Evolutionary conservation across 2,888 invertebrate genomes (phyloP).

Genomic region (Acrobasis suavella): DNA sequence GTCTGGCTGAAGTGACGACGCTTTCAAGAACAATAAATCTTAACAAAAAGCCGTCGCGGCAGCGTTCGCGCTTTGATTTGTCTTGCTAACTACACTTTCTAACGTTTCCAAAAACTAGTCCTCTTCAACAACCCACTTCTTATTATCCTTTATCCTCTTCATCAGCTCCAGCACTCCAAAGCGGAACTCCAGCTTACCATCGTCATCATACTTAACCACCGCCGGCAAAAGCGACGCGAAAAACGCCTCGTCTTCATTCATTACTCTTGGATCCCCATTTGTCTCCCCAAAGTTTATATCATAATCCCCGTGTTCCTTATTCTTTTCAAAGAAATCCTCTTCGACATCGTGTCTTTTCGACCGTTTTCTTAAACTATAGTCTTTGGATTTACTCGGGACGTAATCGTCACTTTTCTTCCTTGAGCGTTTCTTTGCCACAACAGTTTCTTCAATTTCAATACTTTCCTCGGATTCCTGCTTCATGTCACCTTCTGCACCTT

Average conservation of each 20-base stretch:
- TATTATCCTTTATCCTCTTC: conserved; percentile 64
- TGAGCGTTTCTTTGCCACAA: conserved; percentile 20
- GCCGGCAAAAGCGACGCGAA: conserved; percentile 72
- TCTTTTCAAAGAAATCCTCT: conserved; percentile 24
- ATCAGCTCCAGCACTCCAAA: conserved; percentile 68
- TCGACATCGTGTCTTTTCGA: conserved; percentile 36
- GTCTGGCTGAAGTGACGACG: no score
- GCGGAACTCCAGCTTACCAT: conserved; percentile 69
- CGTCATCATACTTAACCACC: conserved; percentile 67
- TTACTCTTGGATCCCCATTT: conserved; percentile 62
- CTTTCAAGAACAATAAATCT: no score
- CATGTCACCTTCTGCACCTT: conserved; percentile 34
- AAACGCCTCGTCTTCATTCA: conserved; percentile 78
- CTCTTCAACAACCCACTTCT: conserved; percentile 41
- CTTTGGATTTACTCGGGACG: background rate
- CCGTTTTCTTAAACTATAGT: conserved; percentile 37
- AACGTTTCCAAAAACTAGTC: background rate
- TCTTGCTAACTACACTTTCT: no score
- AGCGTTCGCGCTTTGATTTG: no score
- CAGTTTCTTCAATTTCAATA: conserved; percentile 21
- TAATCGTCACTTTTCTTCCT: background rate
- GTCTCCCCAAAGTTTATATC: conserved; percentile 55
- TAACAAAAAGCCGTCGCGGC: no score
- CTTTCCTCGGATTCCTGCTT: conserved; percentile 40
- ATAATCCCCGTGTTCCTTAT: conserved; percentile 30